A percentile compares a stretch with the other conserved stretches of the same genome.
Conservation (phyloP, 2,888 invertebrate species). For the Gibbula magus region DNA sequence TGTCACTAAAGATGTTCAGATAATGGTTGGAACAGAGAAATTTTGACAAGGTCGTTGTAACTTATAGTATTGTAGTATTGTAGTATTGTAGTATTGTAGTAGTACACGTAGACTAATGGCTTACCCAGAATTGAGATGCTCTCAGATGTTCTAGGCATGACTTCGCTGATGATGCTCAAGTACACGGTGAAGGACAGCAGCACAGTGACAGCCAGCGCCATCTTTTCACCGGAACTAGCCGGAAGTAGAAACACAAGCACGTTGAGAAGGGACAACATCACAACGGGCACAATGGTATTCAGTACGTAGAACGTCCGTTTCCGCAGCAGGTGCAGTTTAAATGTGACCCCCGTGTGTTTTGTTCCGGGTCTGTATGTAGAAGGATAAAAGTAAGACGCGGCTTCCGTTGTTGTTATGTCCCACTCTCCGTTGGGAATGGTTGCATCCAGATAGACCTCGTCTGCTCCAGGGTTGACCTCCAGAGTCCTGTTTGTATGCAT, state of each 20-base stretch:
- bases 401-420: conserved; percentile 47
- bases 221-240: conserved; percentile 58
- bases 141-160: conserved; percentile 61
- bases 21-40: no score
- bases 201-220: conserved; percentile 59
- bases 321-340: conserved; percentile 47
- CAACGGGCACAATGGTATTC: conserved; percentile 58
- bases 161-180: conserved; percentile 58
- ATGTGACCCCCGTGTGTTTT: conserved; percentile 48
- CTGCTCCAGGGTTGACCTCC: conserved; percentile 42
- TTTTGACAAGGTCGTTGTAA: no score
- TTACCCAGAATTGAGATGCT: conserved; percentile 59
- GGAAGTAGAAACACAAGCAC: conserved; percentile 58
- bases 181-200: conserved; percentile 60
- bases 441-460: conserved; percentile 39
- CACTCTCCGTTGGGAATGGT: conserved; percentile 57
- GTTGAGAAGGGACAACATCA: conserved; percentile 57
- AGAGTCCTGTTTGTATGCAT: conserved; percentile 59
- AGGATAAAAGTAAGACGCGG: conserved; percentile 48
- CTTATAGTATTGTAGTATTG: no score
- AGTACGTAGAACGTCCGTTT: conserved; percentile 56
- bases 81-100: no score
- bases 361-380: conserved; percentile 45
- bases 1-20: no score
- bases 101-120: neutral